Percentiles rank a stretch among this genome's conserved stretches.
Conservation (phyloP, 2,797 vertebrate genomes). For the Naso thynnoides region DNA sequence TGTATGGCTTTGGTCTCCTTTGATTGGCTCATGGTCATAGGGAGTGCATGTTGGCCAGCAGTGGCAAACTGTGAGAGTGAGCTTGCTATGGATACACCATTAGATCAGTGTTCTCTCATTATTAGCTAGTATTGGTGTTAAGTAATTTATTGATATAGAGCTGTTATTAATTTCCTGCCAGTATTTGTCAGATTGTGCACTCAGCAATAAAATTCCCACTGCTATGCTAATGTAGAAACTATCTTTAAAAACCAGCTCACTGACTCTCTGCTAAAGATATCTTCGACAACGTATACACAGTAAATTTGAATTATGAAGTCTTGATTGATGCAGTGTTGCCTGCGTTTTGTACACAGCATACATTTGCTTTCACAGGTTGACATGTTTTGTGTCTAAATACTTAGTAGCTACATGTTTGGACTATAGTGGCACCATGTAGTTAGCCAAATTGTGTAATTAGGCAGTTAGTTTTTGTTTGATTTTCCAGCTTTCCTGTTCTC, state of each 20-base stretch:
- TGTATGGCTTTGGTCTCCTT: slow-evolving; percentile 31
- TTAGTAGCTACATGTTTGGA: background rate
- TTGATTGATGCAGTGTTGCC: background rate
- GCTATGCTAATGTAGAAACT: background rate
- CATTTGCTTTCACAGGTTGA: too few relatives aligned
- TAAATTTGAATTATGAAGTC: background rate
- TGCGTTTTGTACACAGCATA: background rate
- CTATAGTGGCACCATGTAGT: background rate
- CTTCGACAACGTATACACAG: too few relatives aligned
- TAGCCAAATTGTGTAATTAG: background rate
- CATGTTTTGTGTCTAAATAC: background rate
- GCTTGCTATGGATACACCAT: background rate
- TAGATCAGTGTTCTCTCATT: background rate
- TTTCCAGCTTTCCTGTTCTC: background rate
- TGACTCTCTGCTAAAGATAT: background rate
- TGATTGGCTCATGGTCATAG: slow-evolving; percentile 23
- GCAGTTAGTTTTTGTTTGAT: background rate
- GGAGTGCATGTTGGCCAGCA: slow-evolving; percentile 7
- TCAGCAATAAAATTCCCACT: background rate
- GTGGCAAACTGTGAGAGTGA: slow-evolving; percentile 11
- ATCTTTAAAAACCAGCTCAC: background rate
- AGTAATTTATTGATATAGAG: slow-evolving; percentile 3
- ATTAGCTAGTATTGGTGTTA: background rate
- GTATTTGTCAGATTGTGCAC: background rate
- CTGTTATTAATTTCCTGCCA: background rate